phyloP scores from a whole-genome alignment of 2,888 invertebrate species.

The Drosophila acutilabella region DNA sequence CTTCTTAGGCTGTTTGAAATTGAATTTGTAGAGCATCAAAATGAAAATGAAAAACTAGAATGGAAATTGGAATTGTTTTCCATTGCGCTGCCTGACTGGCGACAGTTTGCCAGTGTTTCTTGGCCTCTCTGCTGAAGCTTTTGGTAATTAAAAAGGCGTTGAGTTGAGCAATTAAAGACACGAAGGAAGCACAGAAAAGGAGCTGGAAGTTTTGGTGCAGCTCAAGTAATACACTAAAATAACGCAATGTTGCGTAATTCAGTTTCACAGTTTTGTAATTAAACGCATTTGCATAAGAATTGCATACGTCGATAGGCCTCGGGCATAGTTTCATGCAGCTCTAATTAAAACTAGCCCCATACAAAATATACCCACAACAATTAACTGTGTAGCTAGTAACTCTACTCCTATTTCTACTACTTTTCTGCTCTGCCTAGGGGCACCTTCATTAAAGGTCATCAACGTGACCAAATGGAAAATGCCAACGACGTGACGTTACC shows the following conservation, averaged over 20 bases:
- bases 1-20: slow-evolving; percentile 69
- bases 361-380: slow-evolving; percentile 29
- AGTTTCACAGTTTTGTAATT: slow-evolving; percentile 84
- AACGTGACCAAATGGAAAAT: slow-evolving; percentile 50
- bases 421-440: background rate
- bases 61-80: slow-evolving; percentile 37
- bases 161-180: slow-evolving; percentile 76
- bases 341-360: slow-evolving; percentile 64
- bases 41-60: slow-evolving; percentile 35
- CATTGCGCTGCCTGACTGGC: slow-evolving; percentile 36
- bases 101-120: slow-evolving; percentile 39
- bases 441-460: slow-evolving; percentile 74
- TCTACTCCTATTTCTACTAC: background rate
- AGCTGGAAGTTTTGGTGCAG: background rate
- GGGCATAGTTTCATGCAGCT: slow-evolving; percentile 76
- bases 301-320: slow-evolving; percentile 48
- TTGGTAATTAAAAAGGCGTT: slow-evolving; percentile 76
- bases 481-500: slow-evolving; percentile 19
- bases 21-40: slow-evolving; percentile 67
- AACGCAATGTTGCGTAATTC: slow-evolving; percentile 79
- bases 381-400: slow-evolving; percentile 26
- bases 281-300: slow-evolving; percentile 82
- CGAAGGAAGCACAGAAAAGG: slow-evolving; percentile 40
- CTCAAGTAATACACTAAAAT: slow-evolving; percentile 64
- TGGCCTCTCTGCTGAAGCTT: slow-evolving; percentile 7